phyloP scores from a whole-genome alignment of 1,140 invertebrate genomes.

The Calliphora vicina region DNA sequence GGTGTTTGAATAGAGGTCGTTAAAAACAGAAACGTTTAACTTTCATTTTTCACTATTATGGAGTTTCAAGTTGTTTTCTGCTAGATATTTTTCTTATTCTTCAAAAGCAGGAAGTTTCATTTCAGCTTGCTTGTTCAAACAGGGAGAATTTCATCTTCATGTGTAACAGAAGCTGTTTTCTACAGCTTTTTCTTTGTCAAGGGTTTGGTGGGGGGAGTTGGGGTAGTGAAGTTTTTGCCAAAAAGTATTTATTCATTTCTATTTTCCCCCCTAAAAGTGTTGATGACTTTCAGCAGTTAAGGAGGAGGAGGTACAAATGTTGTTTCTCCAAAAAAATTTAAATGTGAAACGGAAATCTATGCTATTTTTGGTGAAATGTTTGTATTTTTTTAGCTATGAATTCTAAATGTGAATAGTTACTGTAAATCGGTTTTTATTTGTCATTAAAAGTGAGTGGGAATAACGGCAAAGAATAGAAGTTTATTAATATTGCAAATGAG shows the following conservation, averaged over 20 bases:
- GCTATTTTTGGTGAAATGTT: background rate
- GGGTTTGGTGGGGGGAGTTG: no score
- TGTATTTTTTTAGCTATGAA: background rate
- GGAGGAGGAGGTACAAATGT: no score
- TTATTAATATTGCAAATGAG: conserved; percentile 10
- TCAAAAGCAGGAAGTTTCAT: background rate
- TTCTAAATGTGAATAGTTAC: background rate
- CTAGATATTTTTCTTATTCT: no score
- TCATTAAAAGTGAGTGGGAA: background rate
- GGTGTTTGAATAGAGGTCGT: conserved; percentile 33
- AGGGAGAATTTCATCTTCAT: background rate
- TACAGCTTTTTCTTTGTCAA: no score
- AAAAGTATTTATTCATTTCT: no score
- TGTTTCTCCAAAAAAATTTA: conserved; percentile 44
- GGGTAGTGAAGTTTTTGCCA: no score
- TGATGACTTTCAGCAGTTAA: conserved; percentile 50
- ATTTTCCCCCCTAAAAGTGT: conserved; percentile 40
- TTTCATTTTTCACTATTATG: conserved; percentile 40
- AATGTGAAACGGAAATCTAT: conserved; percentile 60
- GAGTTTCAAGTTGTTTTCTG: conserved; percentile 28
- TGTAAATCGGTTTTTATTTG: conserved; percentile 19
- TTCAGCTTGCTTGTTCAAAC: background rate
- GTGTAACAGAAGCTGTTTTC: background rate
- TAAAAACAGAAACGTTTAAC: conserved; percentile 46
- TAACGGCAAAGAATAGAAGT: background rate